Base-by-base conservation (phyloP, 1,140 invertebrate species). In the Nasonia longicornis region DNA sequence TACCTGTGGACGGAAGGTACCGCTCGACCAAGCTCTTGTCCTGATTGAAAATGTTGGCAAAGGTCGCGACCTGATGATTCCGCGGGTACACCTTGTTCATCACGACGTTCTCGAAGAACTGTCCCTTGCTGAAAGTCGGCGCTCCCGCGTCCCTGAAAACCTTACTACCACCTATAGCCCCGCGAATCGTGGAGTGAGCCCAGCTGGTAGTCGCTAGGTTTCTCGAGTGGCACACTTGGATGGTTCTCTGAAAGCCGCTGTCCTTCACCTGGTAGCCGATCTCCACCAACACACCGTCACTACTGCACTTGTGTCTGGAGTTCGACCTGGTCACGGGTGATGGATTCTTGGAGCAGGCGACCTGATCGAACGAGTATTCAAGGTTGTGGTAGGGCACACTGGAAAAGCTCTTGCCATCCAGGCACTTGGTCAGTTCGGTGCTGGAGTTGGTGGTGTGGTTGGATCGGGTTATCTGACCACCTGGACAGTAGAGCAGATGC, bases 1-100 rank as follows among this genome's bases (percentile, higher is more conserved):
- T 22, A 80, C 79, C 79, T 6, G 31, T 35, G 10, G 42, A 6
- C 14, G 79, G 79, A 2, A 80, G 63, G 67, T 75, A 80, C 0
- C 22, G n/a, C 7, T 80, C 79, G 22, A 80, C 72, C 10, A 69
- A 16, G 7, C 35, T 26, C 42, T n/a, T 63, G 52, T 81, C 22
- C 16, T 71, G 58, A 10, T 76, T 22, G 42, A 81, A 81, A 42
- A 81, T 81, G 0, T 42, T 10, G 35, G 71, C 38, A 58, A 81
- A 81, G 0, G 64, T 81, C 22, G 31, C 8, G 2, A 67, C 8
- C 16, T 81, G 80, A 38, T 72, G 2, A 26, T 10, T 35, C 22
- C 29, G 52, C 20, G 80, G 67, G 42, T 77, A 81, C 7, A 81
- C 80, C 1, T 69, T 35, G 22, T 35, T 52, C 58, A 80, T 74